Base-by-base conservation (phyloP, 2,888 invertebrate species). In the Sesia bembeciformis region DNA sequence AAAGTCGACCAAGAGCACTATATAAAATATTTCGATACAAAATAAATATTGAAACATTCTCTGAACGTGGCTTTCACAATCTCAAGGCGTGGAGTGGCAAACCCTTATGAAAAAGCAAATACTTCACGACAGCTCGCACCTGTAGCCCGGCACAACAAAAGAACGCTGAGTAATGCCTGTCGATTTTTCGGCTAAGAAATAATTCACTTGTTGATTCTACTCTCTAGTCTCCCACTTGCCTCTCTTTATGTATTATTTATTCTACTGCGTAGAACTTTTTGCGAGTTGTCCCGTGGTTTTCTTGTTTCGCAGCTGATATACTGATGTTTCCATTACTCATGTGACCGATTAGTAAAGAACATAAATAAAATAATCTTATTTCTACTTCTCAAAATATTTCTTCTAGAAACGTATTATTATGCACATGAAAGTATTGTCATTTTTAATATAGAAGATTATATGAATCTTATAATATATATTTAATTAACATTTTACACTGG, bases 201-300 rank as follows among this genome's bases (percentile, higher is more conserved):
- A 82, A 81, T 80, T 81, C 83, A 84, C 84, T 83, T 84, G 84
- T 84, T 84, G 84, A 84, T 78, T 80, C 76, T 67, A 60, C 68
- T 70, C 72, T 69, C 67, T 67, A 68, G 65, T 63, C 68, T 39
- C 39, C 70, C 65, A 71, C 71, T 71, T 70, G 70, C 71, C 64
- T 68, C 67, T 64, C 62, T 68, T 74, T 70, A 72, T 73, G 74
- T 75, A 69, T 76, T 76, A 76, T 74, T 76, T 76, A 74, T 75
- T 72, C 69, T 62, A 67, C 62, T 68, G 64, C 61, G 62, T 62
- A 66, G 67, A 60, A 66, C 63, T 63, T 67, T 66, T 68, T 66
- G 62, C 67, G 63, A 63, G 58, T 66, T 71, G 66, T 71, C 38
- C 7, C 38, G 50, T 4, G 50, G 38, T 23, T 46, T 46, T 46